Conservation (phyloP, 2,888 invertebrate species). For the Rhorus exstirpatorius region DNA sequence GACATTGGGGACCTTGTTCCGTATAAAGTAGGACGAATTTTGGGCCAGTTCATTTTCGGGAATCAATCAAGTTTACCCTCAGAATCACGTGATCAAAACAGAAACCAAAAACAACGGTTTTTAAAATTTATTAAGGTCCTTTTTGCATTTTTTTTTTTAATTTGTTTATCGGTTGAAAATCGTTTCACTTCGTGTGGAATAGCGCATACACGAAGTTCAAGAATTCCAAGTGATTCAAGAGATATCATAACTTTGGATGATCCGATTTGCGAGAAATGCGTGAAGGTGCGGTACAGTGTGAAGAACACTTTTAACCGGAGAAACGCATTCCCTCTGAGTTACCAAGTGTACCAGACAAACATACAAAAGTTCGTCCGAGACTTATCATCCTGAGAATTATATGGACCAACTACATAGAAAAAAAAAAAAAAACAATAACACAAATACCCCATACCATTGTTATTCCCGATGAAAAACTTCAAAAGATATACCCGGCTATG, state of each 20-base stretch:
- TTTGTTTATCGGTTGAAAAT: not conserved
- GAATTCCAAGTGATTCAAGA: constrained; percentile 16
- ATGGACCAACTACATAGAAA: not conserved
- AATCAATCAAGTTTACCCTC: too few relatives aligned
- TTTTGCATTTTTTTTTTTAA: not conserved
- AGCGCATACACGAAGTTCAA: not conserved
- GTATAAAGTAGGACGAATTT: too few relatives aligned
- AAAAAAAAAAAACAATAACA: not conserved
- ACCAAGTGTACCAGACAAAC: not conserved
- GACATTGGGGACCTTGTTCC: not conserved
- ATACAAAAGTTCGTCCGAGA: not conserved
- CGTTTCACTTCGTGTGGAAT: too few relatives aligned
- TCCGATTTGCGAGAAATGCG: constrained; percentile 65
- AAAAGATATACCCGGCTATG: not conserved
- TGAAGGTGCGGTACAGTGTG: constrained; percentile 4
- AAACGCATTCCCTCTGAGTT: not conserved
- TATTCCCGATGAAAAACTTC: not conserved
- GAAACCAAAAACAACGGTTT: too few relatives aligned
- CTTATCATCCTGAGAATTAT: not conserved
- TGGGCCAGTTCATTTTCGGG: too few relatives aligned
- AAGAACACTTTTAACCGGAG: not conserved
- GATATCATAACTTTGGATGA: constrained; percentile 71
- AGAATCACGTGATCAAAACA: too few relatives aligned
- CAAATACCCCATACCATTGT: too few relatives aligned
- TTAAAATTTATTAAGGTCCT: too few relatives aligned